phyloP scores from a whole-genome alignment of 2,113 vertebrate species.

The Astatoreochromis straeleni region DNA sequence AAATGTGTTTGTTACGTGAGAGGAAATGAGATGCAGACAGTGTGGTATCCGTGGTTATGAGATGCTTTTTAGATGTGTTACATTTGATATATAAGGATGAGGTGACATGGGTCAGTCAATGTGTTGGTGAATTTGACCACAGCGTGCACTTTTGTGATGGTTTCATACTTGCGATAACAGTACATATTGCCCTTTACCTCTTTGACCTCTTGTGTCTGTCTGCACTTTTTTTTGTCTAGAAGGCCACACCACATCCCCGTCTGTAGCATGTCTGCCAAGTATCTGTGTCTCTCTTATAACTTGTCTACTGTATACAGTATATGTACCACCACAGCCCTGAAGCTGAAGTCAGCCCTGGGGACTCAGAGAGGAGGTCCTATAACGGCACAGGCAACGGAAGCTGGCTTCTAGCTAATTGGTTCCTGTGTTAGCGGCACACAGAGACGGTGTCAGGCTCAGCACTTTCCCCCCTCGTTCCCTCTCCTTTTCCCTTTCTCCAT shows the following conservation, averaged over 20 bases:
- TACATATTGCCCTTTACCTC: not conserved
- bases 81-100: not conserved
- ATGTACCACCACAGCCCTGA: slow-evolving; percentile 48
- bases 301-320: slow-evolving; percentile 48
- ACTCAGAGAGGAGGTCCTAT: slow-evolving; percentile 60
- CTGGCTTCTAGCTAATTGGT: slow-evolving; percentile 67
- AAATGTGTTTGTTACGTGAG: not conserved
- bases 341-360: slow-evolving; percentile 60
- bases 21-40: not conserved
- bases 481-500: slow-evolving; percentile 28
- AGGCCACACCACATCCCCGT: slow-evolving; percentile 19
- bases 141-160: not conserved
- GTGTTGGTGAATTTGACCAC: not conserved
- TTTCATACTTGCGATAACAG: not conserved
- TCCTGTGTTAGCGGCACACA: slow-evolving; percentile 64
- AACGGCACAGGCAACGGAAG: slow-evolving; percentile 60
- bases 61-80: not conserved
- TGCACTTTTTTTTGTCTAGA: not conserved
- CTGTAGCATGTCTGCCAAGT: slow-evolving; percentile 30
- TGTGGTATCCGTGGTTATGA: not conserved
- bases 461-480: slow-evolving; percentile 53
- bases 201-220: not conserved
- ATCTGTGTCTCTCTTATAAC: slow-evolving; percentile 49
- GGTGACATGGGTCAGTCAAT: not conserved
- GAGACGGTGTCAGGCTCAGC: slow-evolving; percentile 63